These are phyloP conservation scores for Leucophora obtusa DNA, from an alignment of 2,888 invertebrate genomes.

Conservation along the genomic window DNA sequence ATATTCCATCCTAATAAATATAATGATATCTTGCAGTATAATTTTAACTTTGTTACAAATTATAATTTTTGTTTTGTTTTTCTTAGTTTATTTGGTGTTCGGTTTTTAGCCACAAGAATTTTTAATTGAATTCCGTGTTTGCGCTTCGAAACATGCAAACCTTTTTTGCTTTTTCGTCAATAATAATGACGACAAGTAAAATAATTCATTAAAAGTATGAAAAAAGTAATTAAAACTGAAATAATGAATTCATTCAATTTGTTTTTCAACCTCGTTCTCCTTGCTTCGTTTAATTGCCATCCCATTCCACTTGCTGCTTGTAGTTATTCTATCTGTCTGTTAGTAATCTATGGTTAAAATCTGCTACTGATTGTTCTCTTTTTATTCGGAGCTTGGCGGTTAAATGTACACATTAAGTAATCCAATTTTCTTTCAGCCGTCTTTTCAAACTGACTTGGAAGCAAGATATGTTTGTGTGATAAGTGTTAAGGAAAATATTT, in stretches of 20 bases:
- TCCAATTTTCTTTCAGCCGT: slow-evolving; percentile 50
- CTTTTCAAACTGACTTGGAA: slow-evolving; percentile 47
- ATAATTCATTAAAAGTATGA: slow-evolving; percentile 72
- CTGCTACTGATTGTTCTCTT: slow-evolving; percentile 58
- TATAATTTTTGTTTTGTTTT: slow-evolving; percentile 7
- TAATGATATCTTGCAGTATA: slow-evolving; percentile 42
- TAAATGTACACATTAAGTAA: slow-evolving; percentile 36
- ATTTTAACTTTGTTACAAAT: slow-evolving; percentile 34
- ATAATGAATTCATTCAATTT: slow-evolving; percentile 74
- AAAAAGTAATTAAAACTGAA: slow-evolving; percentile 76
- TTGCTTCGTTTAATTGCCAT: slow-evolving; percentile 52
- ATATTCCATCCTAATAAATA: background rate
- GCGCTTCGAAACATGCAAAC: slow-evolving; percentile 51
- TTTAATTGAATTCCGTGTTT: slow-evolving; percentile 75
- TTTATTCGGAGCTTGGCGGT: slow-evolving; percentile 35
- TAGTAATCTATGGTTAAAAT: slow-evolving; percentile 47
- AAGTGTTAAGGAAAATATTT: slow-evolving; percentile 74
- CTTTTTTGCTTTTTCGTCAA: slow-evolving; percentile 70
- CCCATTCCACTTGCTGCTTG: slow-evolving; percentile 30
- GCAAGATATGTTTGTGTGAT: slow-evolving; percentile 69
- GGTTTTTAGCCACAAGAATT: slow-evolving; percentile 65
- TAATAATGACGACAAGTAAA: slow-evolving; percentile 46
- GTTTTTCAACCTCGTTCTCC: slow-evolving; percentile 40
- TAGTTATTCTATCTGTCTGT: slow-evolving; percentile 2
- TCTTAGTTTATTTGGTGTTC: background rate